Evolutionary conservation across 2,113 vertebrate species (phyloP).

Genomic region (Seriola aureovittata): DNA sequence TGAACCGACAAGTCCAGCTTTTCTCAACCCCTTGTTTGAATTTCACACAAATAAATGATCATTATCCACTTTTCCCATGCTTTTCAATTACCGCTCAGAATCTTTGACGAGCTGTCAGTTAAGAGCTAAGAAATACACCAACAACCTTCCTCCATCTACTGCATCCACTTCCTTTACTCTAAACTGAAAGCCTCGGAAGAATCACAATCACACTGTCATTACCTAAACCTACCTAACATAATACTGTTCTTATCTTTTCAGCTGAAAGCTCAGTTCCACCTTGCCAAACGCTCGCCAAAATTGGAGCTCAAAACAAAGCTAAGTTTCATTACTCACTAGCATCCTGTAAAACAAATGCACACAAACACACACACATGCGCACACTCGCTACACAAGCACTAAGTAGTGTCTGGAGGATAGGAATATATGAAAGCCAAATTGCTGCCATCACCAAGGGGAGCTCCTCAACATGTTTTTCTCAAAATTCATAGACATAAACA

Average conservation of each 20-base stretch:
- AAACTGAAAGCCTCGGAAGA: conserved; percentile 7
- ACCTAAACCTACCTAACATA: neutral
- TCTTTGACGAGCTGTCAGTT: conserved; percentile 53
- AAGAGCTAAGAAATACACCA: conserved; percentile 27
- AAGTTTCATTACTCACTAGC: conserved; percentile 45
- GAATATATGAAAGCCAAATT: conserved; percentile 78
- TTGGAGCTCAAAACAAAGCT: conserved; percentile 29
- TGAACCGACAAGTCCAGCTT: conserved; percentile 57
- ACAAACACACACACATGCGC: neutral
- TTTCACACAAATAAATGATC: conserved; percentile 75
- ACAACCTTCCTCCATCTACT: neutral
- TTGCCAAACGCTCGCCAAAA: conserved; percentile 35
- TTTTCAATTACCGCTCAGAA: conserved; percentile 71
- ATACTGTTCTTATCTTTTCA: conserved; percentile 16
- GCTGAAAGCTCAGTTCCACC: neutral
- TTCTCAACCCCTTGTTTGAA: conserved; percentile 58
- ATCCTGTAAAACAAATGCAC: conserved; percentile 57
- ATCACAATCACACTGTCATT: conserved; percentile 2
- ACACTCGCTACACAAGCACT: conserved; percentile 45
- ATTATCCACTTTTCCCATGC: conserved; percentile 69
- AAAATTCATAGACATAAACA: conserved; percentile 71
- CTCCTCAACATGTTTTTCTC: conserved; percentile 70
- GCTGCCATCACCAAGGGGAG: conserved; percentile 72
- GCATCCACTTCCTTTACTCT: conserved; percentile 18
- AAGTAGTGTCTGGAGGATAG: conserved; percentile 70